Conservation (phyloP, 2,113 vertebrate species). For the Toxostoma redivivum region DNA sequence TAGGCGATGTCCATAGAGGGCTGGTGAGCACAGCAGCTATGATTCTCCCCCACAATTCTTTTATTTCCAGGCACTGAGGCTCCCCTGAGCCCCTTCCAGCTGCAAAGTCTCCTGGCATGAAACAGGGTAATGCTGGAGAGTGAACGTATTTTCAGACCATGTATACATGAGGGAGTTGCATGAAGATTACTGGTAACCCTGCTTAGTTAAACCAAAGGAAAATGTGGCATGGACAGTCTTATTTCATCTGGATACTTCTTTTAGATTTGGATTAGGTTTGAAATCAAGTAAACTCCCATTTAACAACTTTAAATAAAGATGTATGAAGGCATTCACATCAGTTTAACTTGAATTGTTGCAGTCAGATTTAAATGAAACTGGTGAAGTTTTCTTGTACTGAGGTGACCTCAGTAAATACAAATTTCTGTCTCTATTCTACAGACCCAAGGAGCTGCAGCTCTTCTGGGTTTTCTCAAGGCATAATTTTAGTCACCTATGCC, state of each 20-base stretch:
- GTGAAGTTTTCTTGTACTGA: background rate
- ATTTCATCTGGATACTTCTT: background rate
- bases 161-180: slow-evolving; percentile 11
- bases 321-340: background rate
- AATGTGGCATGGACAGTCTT: background rate
- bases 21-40: background rate
- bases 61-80: background rate
- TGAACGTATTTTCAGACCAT: slow-evolving; percentile 27
- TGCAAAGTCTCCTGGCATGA: slow-evolving; percentile 15
- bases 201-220: slow-evolving; percentile 14
- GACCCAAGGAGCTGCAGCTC: background rate
- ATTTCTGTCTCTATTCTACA: background rate
- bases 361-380: background rate
- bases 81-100: slow-evolving; percentile 19
- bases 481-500: background rate
- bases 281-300: slow-evolving; percentile 23
- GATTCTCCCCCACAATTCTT: background rate
- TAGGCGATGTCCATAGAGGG: background rate
- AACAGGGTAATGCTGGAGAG: background rate
- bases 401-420: slow-evolving; percentile 9
- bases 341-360: slow-evolving; percentile 43
- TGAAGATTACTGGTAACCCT: slow-evolving; percentile 14
- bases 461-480: background rate
- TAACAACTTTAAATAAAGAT: slow-evolving; percentile 48
- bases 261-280: slow-evolving; percentile 29